These are phyloP conservation scores for Halichoerus grypus DNA, from an alignment of 2,113 vertebrate genomes.

Conservation along the genomic window DNA sequence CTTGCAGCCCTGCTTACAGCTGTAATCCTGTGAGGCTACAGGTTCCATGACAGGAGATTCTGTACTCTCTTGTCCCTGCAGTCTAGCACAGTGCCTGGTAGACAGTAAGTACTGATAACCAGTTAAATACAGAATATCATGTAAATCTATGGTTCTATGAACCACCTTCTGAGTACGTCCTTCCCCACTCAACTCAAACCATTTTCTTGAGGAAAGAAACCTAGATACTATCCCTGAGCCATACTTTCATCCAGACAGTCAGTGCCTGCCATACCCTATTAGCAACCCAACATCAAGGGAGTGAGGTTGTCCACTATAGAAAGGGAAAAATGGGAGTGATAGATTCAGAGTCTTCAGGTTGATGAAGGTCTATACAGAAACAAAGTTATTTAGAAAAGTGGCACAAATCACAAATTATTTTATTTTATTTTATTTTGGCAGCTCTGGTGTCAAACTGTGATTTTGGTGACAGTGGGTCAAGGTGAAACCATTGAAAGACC, in stretches of 20 bases:
- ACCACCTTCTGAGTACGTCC: background rate
- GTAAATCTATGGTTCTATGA: background rate
- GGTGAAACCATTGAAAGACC: background rate
- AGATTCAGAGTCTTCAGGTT: background rate
- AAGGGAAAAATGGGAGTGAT: background rate
- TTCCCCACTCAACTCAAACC: background rate
- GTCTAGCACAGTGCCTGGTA: rapidly evolving
- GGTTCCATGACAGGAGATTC: rapidly evolving
- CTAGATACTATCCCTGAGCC: rapidly evolving
- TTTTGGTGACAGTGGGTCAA: background rate
- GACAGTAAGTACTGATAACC: background rate
- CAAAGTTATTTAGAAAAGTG: background rate
- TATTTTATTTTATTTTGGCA: background rate
- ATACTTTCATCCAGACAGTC: background rate
- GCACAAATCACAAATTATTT: background rate
- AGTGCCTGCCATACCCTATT: rapidly evolving
- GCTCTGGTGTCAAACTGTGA: background rate
- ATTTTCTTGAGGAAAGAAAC: background rate
- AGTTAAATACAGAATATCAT: background rate
- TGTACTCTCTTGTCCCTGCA: rapidly evolving
- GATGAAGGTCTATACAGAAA: background rate
- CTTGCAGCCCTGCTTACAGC: background rate
- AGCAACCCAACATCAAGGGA: background rate
- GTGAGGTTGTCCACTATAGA: background rate
- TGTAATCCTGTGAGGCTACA: background rate